These are phyloP conservation scores for Dipodomys spectabilis DNA, from an alignment of 2,113 vertebrate species.

Conservation along the genomic window DNA sequence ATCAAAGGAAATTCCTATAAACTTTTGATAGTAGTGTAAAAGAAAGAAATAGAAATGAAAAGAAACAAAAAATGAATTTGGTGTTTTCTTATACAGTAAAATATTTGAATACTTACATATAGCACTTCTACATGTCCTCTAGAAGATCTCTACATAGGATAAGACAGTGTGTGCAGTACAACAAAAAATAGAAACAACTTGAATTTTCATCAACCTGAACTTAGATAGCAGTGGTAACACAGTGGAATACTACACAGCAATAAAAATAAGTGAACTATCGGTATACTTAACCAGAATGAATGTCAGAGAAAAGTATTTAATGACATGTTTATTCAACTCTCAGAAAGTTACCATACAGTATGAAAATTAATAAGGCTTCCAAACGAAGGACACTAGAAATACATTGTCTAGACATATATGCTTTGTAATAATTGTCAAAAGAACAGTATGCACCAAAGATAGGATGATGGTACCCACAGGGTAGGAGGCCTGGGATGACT, in stretches of 20 bases:
- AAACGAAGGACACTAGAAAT: slow-evolving; percentile 38
- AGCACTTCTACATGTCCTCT: background rate
- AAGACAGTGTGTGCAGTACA: background rate
- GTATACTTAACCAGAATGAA: background rate
- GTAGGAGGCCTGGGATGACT: background rate
- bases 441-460: background rate
- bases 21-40: background rate
- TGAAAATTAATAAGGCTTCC: background rate
- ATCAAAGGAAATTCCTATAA: background rate
- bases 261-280: slow-evolving; percentile 7
- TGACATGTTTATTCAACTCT: background rate
- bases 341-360: background rate
- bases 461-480: background rate
- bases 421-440: background rate
- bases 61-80: background rate
- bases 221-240: background rate
- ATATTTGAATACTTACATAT: background rate
- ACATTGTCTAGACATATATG: background rate
- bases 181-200: background rate
- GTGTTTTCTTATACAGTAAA: background rate
- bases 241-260: background rate
- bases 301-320: slow-evolving; percentile 4
- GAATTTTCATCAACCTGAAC: background rate
- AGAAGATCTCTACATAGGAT: background rate
- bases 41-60: background rate